These are phyloP conservation scores for Stomatorhinus walkeri DNA, from an alignment of 2,797 vertebrate species.

Conservation along the genomic window DNA sequence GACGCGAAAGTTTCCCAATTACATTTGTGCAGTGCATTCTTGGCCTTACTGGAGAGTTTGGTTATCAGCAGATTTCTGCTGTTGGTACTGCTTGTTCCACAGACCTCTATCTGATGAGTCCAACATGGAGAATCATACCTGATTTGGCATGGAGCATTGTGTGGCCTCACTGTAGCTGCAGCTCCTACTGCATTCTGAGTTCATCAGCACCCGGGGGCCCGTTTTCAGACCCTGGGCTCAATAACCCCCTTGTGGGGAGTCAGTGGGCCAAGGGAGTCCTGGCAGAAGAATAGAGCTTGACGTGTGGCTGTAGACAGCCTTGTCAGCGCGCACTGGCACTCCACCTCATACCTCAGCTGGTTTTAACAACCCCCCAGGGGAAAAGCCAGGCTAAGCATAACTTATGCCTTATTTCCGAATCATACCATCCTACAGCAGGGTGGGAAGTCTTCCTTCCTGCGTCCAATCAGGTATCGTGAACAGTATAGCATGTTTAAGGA, in stretches of 20 bases:
- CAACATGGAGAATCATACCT: not conserved
- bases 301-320: not conserved
- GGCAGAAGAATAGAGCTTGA: not conserved
- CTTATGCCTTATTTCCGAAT: not conserved
- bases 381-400: not conserved
- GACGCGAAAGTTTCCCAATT: not conserved
- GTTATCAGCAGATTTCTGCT: not conserved
- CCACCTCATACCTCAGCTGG: slow-evolving; percentile 9
- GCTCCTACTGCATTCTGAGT: not conserved
- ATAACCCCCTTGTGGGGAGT: not conserved
- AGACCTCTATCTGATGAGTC: not conserved
- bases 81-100: not conserved
- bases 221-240: not conserved
- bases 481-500: not conserved
- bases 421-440: not conserved
- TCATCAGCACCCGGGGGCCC: not conserved
- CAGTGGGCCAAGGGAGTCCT: not conserved
- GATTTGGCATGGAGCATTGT: not conserved
- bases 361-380: slow-evolving; percentile 9
- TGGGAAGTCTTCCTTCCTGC: not conserved
- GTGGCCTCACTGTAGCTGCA: not conserved
- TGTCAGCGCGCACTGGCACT: slow-evolving; percentile 6
- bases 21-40: not conserved
- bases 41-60: not conserved
- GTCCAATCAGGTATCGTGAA: not conserved